phyloP scores from a whole-genome alignment of 2,113 vertebrate species.

The Eulemur macaco region DNA sequence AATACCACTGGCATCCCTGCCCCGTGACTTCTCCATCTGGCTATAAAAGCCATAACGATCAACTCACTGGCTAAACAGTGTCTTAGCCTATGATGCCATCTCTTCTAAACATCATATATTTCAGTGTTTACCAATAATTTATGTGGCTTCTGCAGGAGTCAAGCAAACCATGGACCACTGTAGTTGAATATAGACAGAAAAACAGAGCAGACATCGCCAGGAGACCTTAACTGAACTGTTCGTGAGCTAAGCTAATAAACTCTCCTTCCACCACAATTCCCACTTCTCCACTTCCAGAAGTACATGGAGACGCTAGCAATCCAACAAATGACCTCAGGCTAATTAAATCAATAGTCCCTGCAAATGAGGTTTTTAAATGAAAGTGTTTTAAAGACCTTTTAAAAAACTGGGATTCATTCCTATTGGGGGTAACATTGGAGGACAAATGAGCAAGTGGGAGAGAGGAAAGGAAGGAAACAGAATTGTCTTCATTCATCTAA shows the following conservation, averaged over 20 bases:
- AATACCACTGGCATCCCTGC: not conserved
- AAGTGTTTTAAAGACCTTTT: slow-evolving; percentile 81
- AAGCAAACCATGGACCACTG: rapidly evolving
- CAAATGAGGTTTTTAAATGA: slow-evolving; percentile 81
- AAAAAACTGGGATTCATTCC: slow-evolving; percentile 49
- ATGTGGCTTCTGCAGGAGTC: not conserved
- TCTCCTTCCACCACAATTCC: not conserved
- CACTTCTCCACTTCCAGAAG: slow-evolving; percentile 47
- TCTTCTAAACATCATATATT: not conserved
- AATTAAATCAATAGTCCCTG: slow-evolving; percentile 84
- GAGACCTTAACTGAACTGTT: not conserved
- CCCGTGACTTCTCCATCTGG: not conserved
- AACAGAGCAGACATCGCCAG: not conserved
- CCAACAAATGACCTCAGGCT: slow-evolving; percentile 75
- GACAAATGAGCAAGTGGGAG: slow-evolving; percentile 17
- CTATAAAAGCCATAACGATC: not conserved
- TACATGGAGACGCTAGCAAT: slow-evolving; percentile 52
- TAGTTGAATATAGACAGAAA: not conserved
- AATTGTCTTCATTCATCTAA: not conserved
- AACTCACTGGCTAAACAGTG: not conserved
- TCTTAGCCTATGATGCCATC: not conserved
- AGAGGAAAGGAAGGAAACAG: not conserved
- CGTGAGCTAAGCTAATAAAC: not conserved
- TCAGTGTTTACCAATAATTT: not conserved
- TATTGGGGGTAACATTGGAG: slow-evolving; percentile 48